Conservation (phyloP, 53 echinoderm and acorn worm genomes). For the Mesocentrotus franciscanus region DNA sequence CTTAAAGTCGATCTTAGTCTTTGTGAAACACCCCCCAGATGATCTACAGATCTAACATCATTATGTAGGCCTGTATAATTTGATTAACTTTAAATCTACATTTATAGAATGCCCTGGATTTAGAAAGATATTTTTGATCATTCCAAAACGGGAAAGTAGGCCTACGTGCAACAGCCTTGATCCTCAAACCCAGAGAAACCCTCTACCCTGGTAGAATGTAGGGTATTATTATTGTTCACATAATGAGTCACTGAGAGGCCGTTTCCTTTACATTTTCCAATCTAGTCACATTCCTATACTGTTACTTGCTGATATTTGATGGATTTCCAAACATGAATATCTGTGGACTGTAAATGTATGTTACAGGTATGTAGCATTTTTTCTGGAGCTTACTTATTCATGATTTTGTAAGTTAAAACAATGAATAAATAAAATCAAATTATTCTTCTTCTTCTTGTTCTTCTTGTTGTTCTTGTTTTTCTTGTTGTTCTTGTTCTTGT, state of each 20-base stretch:
- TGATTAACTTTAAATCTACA: no score
- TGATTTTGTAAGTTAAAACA: not conserved
- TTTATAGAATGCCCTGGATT: not conserved
- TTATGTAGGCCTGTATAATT: no score
- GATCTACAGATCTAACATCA: no score
- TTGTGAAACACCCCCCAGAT: no score
- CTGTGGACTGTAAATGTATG: not conserved
- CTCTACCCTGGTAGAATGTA: not conserved
- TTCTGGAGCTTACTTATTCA: not conserved
- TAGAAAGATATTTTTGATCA: not conserved
- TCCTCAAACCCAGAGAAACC: not conserved
- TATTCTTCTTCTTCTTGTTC: no score
- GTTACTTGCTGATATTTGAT: not conserved
- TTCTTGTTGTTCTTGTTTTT: no score
- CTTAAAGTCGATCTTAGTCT: no score
- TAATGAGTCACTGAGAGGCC: constrained; percentile 8
- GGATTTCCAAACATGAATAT: not conserved
- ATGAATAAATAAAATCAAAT: no score
- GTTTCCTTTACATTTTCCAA: not conserved
- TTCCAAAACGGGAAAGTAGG: not conserved
- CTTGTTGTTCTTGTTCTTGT: no score
- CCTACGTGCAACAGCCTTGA: not conserved
- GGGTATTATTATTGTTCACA: constrained; percentile 33
- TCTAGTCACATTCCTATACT: not conserved
- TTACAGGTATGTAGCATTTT: not conserved